These are phyloP conservation scores for Garra rufa DNA, from an alignment of 2,113 vertebrate species.

Conservation along the genomic window DNA sequence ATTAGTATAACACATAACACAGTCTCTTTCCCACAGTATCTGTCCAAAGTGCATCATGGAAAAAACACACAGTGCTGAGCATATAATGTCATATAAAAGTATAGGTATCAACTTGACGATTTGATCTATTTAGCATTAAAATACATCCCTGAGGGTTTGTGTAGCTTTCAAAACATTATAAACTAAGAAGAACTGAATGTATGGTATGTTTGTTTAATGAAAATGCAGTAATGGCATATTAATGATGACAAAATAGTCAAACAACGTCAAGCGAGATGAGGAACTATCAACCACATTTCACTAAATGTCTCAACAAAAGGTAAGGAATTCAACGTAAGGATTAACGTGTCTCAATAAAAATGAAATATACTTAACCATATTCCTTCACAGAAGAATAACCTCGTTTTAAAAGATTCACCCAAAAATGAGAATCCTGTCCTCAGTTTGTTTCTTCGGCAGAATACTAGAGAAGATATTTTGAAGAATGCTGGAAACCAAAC, in stretches of 20 bases:
- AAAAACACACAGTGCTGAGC: background rate
- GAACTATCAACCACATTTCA: slow-evolving; percentile 23
- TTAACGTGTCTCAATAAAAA: slow-evolving; percentile 13
- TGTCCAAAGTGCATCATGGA: background rate
- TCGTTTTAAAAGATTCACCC: background rate
- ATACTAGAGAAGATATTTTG: background rate
- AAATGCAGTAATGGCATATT: slow-evolving; percentile 8
- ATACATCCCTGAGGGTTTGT: slow-evolving; percentile 30
- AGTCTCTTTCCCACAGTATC: background rate
- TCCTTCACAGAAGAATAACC: slow-evolving; percentile 7
- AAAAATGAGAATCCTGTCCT: background rate
- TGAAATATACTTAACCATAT: slow-evolving; percentile 21
- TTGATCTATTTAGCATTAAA: background rate
- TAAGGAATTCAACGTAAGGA: background rate
- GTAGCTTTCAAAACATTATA: background rate
- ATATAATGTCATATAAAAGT: slow-evolving; percentile 22
- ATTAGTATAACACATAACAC: background rate
- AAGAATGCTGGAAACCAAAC: background rate
- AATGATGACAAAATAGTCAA: slow-evolving; percentile 19
- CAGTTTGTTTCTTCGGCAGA: background rate
- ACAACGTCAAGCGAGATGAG: background rate
- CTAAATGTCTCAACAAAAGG: slow-evolving; percentile 30
- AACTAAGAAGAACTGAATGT: background rate
- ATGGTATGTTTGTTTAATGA: slow-evolving; percentile 14
- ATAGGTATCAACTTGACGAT: background rate